Conservation (phyloP, 1,140 invertebrate species). For the Pogonomyrmex californicus region DNA sequence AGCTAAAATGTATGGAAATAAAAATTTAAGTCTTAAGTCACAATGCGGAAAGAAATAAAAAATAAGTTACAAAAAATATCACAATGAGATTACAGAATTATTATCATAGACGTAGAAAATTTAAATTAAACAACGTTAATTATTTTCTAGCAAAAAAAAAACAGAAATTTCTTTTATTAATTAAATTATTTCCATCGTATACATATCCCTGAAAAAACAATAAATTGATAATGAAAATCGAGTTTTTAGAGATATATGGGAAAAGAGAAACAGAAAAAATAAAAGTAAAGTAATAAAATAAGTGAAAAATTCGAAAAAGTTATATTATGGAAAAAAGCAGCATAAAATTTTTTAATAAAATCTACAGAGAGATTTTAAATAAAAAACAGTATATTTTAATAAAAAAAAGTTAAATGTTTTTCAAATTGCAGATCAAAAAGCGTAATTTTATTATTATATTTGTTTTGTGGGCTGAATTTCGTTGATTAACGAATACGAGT, state of each 20-base stretch:
- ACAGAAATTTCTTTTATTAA: neutral
- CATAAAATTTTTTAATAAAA: slow-evolving; percentile 34
- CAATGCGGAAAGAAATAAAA: neutral
- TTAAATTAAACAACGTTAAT: neutral
- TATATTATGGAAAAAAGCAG: neutral
- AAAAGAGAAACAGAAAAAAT: slow-evolving; percentile 15
- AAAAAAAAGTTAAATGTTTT: slow-evolving; percentile 36
- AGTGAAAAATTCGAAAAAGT: slow-evolving; percentile 31
- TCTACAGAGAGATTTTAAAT: neutral
- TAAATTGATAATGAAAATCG: slow-evolving; percentile 33
- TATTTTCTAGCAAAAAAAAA: neutral
- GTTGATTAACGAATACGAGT: slow-evolving; percentile 23
- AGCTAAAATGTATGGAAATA: no score
- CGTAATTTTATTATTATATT: slow-evolving; percentile 55
- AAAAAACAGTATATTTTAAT: slow-evolving; percentile 26
- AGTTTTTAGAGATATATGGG: neutral
- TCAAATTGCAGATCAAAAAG: slow-evolving; percentile 18
- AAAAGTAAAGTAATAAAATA: slow-evolving; percentile 13
- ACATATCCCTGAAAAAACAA: slow-evolving; percentile 1
- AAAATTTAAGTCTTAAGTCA: neutral
- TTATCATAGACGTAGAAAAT: neutral
- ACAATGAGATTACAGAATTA: neutral
- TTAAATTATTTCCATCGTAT: neutral
- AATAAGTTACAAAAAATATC: neutral
- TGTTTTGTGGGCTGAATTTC: slow-evolving; percentile 7